Base-by-base conservation (phyloP, 2,888 invertebrate genomes). In the Polylopha cassiicola region DNA sequence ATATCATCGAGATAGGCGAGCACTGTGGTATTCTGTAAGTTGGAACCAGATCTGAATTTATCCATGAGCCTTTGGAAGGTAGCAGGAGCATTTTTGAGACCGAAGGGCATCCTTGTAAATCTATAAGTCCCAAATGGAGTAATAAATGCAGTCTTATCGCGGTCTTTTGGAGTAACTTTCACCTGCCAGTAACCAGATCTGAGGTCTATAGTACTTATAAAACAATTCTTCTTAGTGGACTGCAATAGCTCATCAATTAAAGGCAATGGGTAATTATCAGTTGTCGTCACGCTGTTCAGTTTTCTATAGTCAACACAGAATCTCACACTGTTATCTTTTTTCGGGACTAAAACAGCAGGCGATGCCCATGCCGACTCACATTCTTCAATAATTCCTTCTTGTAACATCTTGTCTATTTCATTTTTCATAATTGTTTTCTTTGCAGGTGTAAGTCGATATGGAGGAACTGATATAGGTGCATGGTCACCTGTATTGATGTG, bases 111-210 rank as follows among this genome's bases (percentile, higher is more conserved):
- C n/a, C 58, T 39, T 3, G 39, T 41, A 22, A 58, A 61, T 4
- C 44, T 32, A 29, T 43, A 59, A 3, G 47, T 47, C 2, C 59
- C 59, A 23, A 55, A 51, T 3, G 55, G 54, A 2, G 57, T 53
- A 3, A 52, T 51, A 23, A 62, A 61, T 0, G 55, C 50, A 1
- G 61, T 61, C 33, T 58, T 60, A 2, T 48, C 37, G 9, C 45
- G 50, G 30, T 61, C 55, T 13, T 23, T 39, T 22, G 48, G 39
- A 11, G 27, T 10, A 2, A 55, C 44, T 7, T 7, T 26, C 2
- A 67, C 52, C 34, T 72, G 72, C 53, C 60, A 65, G 39, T 70
- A 73, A 1, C 69, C 68, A 3, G 61, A 41, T 10, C 48, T 50
- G 2, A 75, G 38, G 33, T 73, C 69, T 2, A 74, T 37, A 1